phyloP scores from a whole-genome alignment of 2,888 invertebrate species.

The Marasmarcha lunaedactyla region DNA sequence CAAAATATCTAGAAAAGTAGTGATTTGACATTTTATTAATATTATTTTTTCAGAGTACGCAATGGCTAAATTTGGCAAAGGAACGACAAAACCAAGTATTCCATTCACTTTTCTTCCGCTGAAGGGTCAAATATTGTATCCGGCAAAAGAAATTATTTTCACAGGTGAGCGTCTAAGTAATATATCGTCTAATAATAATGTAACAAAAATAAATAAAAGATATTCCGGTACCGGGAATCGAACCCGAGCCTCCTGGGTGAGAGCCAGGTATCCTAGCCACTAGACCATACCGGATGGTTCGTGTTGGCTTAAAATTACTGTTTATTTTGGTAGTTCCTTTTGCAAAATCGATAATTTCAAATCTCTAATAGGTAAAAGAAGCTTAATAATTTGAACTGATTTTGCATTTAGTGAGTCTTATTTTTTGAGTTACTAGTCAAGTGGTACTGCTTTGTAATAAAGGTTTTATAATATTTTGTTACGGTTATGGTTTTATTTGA shows the following conservation, averaged over 20 bases:
- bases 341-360: no score
- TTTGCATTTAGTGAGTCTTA: no score
- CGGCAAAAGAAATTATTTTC: slow-evolving; percentile 87
- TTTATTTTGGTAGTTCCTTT: background rate
- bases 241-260: slow-evolving; percentile 73
- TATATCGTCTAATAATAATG: slow-evolving; percentile 1
- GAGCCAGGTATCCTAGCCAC: slow-evolving; percentile 74
- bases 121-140: slow-evolving; percentile 89
- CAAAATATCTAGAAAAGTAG: no score
- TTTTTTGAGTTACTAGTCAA: no score
- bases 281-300: slow-evolving; percentile 68
- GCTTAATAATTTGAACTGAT: no score
- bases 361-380: no score
- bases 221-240: slow-evolving; percentile 70
- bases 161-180: slow-evolving; percentile 64
- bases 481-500: no score
- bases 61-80: slow-evolving; percentile 78
- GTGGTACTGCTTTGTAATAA: no score
- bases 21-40: no score
- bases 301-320: slow-evolving; percentile 10
- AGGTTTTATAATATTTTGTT: no score
- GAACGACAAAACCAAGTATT: slow-evolving; percentile 77
- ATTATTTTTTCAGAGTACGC: slow-evolving; percentile 68
- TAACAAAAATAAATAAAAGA: slow-evolving; percentile 21
- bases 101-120: slow-evolving; percentile 88